Base-by-base conservation (phyloP, 2,113 vertebrate genomes). In the Perca fluviatilis region DNA sequence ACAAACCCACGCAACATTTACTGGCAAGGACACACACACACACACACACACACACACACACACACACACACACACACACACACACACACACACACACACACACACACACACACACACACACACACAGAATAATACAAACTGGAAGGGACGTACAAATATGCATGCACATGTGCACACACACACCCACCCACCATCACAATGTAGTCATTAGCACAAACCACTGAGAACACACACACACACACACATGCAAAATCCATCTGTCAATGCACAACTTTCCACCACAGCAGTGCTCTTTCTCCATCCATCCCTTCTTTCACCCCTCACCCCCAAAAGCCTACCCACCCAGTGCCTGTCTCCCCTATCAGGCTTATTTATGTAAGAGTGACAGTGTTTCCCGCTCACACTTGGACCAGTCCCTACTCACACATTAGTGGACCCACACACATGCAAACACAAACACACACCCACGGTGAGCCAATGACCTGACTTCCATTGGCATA, bases 351-450 rank as follows among this genome's bases (percentile, higher is more conserved):
- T 74, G 80, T 85, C 89, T 71, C 84, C 62, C 40, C 61, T 85
- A 88, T 91, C 89, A 30, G 84, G 21, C 77, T 30, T 91, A 92
- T 89, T 94, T 94, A 86, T 81, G 77, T 77, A 92, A 92, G 77
- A 88, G 77, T 87, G 90, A 93, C 93, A 93, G 77, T 74, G 88
- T 90, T 94, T 94, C 92, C 92, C 87, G 90, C 91, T 93, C 86
- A 49, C 54, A 73, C 86, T 91, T 93, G 92, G 91, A 90, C 49
- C 68, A 8, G 53, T 65, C 66, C 76, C 82, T 56, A 51, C 67
- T 47, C 86, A 87, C 88, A 86, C 82, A 75, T 72, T 11, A 10
- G 7, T 43, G 10, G 40, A 50, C 85, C 36, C 84, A 77, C 88
- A 73, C 79, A 73, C 82, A 87, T 12, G 21, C 84, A 83, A 65